A percentile compares a stretch with the other conserved stretches of the same genome.
phyloP scores from a whole-genome alignment of 2,888 invertebrate species.

The Alentia gelatinosa region DNA sequence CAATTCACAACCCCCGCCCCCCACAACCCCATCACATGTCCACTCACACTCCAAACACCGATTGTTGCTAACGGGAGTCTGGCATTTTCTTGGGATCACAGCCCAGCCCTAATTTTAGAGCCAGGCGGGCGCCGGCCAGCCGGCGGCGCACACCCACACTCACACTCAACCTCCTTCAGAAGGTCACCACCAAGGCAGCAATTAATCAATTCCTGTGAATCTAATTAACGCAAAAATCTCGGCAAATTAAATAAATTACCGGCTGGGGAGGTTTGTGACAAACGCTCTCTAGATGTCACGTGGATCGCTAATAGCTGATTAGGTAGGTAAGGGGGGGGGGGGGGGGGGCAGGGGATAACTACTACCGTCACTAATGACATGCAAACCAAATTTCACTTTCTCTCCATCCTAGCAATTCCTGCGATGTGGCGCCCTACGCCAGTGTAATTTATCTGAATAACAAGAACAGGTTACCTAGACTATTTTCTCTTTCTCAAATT shows the following conservation, averaged over 20 bases:
- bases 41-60: not conserved
- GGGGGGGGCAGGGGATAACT: not conserved
- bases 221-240: constrained; percentile 4
- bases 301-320: not conserved
- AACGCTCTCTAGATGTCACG: not conserved
- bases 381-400: not conserved
- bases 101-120: too few species aligned
- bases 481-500: too few species aligned
- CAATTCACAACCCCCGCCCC: too few species aligned
- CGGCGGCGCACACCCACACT: not conserved
- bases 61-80: too few species aligned
- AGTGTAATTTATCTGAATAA: not conserved
- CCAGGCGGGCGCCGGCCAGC: too few species aligned
- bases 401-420: not conserved
- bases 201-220: constrained; percentile 9
- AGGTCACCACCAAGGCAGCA: not conserved
- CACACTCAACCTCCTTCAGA: not conserved
- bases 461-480: not conserved
- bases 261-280: not conserved
- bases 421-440: too few species aligned
- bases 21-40: not conserved
- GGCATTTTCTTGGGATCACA: too few species aligned
- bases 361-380: not conserved
- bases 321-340: not conserved
- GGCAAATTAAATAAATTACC: constrained; percentile 17